Evolutionary conservation across 1,140 invertebrate genomes (phyloP).

Genomic region (Drosophila ambigua): DNA sequence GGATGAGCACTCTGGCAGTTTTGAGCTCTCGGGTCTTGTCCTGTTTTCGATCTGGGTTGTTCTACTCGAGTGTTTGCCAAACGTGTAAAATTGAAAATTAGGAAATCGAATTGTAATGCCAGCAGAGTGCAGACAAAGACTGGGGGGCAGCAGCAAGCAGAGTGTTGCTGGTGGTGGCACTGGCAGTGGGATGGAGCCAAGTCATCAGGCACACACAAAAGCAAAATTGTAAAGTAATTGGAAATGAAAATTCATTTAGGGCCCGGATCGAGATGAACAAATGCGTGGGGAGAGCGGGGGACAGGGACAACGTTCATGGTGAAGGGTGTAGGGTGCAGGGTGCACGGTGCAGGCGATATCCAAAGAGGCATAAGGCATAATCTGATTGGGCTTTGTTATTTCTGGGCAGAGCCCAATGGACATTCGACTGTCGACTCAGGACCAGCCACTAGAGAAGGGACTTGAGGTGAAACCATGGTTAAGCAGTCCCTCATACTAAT

Average conservation of each 20-base stretch:
- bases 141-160: too few species aligned
- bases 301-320: too few species aligned
- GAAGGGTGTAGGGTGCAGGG: too few species aligned
- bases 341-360: too few species aligned
- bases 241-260: slow-evolving; percentile 79
- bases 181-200: slow-evolving; percentile 13
- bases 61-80: slow-evolving; percentile 71
- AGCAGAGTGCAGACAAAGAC: slow-evolving; percentile 8
- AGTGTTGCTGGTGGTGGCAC: not conserved
- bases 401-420: not conserved
- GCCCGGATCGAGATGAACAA: slow-evolving; percentile 36
- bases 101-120: slow-evolving; percentile 77
- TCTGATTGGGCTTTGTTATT: slow-evolving; percentile 24
- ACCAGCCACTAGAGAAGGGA: too few species aligned
- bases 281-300: slow-evolving; percentile 11
- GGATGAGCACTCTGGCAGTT: slow-evolving; percentile 21
- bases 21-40: slow-evolving; percentile 20
- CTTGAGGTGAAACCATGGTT: too few species aligned
- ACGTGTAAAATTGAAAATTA: slow-evolving; percentile 82
- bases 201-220: slow-evolving; percentile 57
- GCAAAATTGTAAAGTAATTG: slow-evolving; percentile 80
- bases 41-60: slow-evolving; percentile 43
- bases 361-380: slow-evolving; percentile 26
- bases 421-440: not conserved
- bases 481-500: too few species aligned